Evolutionary conservation across 2,797 vertebrate species (phyloP).

Genomic region (Pseudopleuronectes americanus): DNA sequence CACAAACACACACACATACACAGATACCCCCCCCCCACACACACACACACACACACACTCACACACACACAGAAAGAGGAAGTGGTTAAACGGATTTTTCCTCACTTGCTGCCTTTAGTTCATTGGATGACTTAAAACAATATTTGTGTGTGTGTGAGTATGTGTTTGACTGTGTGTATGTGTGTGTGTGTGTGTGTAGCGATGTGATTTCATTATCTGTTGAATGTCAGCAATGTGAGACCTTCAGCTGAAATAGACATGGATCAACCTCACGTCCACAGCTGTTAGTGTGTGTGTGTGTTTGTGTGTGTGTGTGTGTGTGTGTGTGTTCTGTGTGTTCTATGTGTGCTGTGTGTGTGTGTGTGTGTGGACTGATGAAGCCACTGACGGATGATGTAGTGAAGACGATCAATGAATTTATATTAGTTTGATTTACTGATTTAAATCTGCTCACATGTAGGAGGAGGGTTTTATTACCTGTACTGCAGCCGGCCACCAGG

Average conservation of each 20-base stretch:
- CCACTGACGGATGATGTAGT: too few relatives aligned
- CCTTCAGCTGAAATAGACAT: constrained; percentile 61
- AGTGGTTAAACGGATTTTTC: constrained; percentile 67
- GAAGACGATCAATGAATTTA: too few relatives aligned
- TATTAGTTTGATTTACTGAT: too few relatives aligned
- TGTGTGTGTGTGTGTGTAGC: constrained; percentile 36
- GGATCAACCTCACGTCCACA: constrained; percentile 66
- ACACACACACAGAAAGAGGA: constrained; percentile 74
- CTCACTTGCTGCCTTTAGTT: constrained; percentile 20
- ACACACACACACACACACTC: neutral
- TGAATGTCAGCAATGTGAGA: constrained; percentile 82
- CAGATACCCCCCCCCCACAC: too few relatives aligned
- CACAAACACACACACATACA: too few relatives aligned
- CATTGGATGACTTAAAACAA: neutral
- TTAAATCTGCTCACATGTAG: too few relatives aligned
- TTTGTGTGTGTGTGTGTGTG: constrained; percentile 23
- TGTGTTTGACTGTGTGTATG: constrained; percentile 30
- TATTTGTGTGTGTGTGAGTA: constrained; percentile 12
- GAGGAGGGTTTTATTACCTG: too few relatives aligned
- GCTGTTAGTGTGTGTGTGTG: constrained; percentile 51
- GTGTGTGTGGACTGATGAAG: neutral
- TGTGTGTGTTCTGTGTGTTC: neutral
- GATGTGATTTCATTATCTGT: constrained; percentile 81
- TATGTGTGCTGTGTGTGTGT: constrained; percentile 17
- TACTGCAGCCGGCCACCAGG: too few relatives aligned